These are phyloP conservation scores for Oryzias javanicus DNA, from an alignment of 2,113 vertebrate genomes.

Conservation along the genomic window DNA sequence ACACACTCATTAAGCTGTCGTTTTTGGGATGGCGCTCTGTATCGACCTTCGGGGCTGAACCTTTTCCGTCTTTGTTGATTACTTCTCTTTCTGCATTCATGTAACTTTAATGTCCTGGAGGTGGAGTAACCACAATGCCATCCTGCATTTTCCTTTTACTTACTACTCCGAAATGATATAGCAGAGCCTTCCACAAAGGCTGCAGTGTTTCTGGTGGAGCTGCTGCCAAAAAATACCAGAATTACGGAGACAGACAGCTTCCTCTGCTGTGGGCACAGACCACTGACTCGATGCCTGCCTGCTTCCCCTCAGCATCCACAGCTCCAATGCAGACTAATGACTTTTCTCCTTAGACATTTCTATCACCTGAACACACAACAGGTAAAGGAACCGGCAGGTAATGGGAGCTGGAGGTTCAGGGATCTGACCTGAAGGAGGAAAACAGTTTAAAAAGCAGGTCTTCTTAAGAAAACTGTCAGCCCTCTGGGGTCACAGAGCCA, in stretches of 20 bases:
- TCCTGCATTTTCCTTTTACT: slow-evolving; percentile 39
- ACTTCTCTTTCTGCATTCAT: not conserved
- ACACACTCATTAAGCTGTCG: slow-evolving; percentile 69
- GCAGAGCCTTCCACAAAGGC: slow-evolving; percentile 55
- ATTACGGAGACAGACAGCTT: slow-evolving; percentile 46
- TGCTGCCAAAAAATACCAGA: slow-evolving; percentile 61
- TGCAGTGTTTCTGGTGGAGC: slow-evolving; percentile 54
- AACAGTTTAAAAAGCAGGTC: not conserved
- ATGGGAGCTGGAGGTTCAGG: slow-evolving; percentile 24
- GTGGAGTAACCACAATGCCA: slow-evolving; percentile 27
- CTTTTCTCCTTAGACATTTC: slow-evolving; percentile 11
- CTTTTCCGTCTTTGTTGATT: not conserved
- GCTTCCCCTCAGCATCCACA: slow-evolving; percentile 21
- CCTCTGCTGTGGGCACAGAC: slow-evolving; percentile 1
- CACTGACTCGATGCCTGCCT: slow-evolving; percentile 31
- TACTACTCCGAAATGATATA: slow-evolving; percentile 41
- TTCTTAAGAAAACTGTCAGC: slow-evolving; percentile 26
- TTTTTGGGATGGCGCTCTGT: slow-evolving; percentile 43
- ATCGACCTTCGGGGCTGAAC: slow-evolving; percentile 22
- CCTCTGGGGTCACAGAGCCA: slow-evolving; percentile 20
- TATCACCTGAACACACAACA: not conserved
- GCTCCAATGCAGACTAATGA: not conserved
- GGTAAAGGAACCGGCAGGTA: too few relatives aligned
- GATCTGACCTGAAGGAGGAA: slow-evolving; percentile 29
- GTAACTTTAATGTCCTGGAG: not conserved